Conservation (phyloP, 2,113 vertebrate genomes). For the Nothoprocta perdicaria region DNA sequence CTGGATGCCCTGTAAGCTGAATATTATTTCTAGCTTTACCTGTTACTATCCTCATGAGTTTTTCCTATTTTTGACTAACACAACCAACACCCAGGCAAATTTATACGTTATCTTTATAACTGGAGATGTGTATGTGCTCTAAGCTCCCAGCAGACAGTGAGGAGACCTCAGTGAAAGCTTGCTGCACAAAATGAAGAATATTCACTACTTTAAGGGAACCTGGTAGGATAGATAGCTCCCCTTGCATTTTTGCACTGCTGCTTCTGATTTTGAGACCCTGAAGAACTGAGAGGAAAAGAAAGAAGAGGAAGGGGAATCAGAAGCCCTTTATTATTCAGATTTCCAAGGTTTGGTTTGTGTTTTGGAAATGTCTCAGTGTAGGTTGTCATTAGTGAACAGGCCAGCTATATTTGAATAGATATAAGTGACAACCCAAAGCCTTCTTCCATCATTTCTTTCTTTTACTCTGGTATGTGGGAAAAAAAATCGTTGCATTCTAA, state of each 20-base stretch:
- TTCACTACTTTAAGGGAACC: slow-evolving; percentile 47
- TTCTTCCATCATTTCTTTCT: slow-evolving; percentile 51
- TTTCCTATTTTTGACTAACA: neutral
- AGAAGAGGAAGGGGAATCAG: neutral
- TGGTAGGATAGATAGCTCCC: slow-evolving; percentile 37
- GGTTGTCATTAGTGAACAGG: slow-evolving; percentile 58
- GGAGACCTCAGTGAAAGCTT: neutral
- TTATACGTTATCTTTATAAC: neutral
- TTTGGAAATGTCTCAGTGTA: slow-evolving; percentile 57
- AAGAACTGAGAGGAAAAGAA: slow-evolving; percentile 41
- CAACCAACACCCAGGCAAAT: neutral
- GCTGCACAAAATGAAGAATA: neutral
- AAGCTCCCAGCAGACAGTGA: rapidly evolving
- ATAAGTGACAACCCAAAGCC: slow-evolving; percentile 42
- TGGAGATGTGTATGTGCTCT: rapidly evolving
- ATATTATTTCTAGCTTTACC: neutral
- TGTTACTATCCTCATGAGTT: neutral
- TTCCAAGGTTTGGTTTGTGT: slow-evolving; percentile 48
- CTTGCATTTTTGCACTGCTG: slow-evolving; percentile 19
- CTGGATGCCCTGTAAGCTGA: neutral
- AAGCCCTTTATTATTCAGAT: slow-evolving; percentile 17
- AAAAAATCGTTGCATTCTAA: slow-evolving; percentile 25
- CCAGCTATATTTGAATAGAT: slow-evolving; percentile 61
- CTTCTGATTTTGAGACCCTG: slow-evolving; percentile 15
- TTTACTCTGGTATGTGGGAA: neutral